These are phyloP conservation scores for Procapra przewalskii DNA, from an alignment of 2,113 vertebrate species.

Conservation along the genomic window DNA sequence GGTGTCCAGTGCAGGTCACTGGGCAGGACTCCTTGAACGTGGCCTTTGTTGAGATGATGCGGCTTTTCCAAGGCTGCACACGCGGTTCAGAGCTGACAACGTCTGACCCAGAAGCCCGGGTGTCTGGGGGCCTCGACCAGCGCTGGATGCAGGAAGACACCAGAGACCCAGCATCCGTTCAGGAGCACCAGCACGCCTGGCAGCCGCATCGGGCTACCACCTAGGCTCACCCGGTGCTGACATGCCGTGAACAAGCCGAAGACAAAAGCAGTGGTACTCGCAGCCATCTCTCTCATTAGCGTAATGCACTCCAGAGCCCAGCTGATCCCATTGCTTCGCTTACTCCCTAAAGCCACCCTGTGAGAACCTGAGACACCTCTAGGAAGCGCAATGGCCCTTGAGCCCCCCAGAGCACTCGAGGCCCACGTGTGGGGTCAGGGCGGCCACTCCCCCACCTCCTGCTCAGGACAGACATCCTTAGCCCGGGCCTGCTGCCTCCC, in stretches of 20 bases:
- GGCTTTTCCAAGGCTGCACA: neutral
- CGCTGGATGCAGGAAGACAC: neutral
- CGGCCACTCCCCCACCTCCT: too few species aligned
- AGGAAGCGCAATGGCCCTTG: accelerated
- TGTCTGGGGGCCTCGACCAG: neutral
- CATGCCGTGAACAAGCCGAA: too few species aligned
- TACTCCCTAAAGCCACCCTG: neutral
- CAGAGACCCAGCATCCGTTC: neutral
- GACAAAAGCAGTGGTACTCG: neutral
- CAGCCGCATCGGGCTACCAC: neutral
- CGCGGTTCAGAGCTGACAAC: accelerated
- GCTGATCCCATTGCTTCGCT: neutral
- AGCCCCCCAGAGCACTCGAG: neutral
- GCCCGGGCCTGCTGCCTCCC: accelerated
- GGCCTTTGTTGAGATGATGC: neutral
- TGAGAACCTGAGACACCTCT: neutral
- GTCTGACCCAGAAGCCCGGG: neutral
- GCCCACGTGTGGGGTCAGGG: accelerated
- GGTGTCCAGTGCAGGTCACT: neutral
- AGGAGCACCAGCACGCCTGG: accelerated
- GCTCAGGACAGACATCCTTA: neutral
- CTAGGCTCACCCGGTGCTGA: accelerated
- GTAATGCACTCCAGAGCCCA: neutral
- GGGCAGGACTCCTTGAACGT: neutral
- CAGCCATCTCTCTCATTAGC: neutral